Percentiles rank a stretch among this genome's conserved stretches.
These are phyloP conservation scores for Hirundo rustica DNA, from an alignment of 2,797 vertebrate species.

Conservation along the genomic window DNA sequence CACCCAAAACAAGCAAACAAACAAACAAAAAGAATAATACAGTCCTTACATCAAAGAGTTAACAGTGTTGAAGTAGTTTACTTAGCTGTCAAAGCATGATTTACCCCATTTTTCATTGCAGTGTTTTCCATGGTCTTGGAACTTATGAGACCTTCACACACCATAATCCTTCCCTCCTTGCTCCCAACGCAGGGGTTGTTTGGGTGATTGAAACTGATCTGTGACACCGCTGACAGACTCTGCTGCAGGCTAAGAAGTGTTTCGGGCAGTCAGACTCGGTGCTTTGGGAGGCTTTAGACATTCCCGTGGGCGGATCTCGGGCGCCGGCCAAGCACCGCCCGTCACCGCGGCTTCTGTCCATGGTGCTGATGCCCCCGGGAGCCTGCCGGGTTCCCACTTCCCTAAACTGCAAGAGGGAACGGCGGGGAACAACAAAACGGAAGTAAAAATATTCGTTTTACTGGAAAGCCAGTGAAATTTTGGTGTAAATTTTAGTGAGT, in stretches of 20 bases:
- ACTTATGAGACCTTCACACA: fast-evolving
- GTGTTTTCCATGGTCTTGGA: not conserved
- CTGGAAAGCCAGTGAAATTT: not conserved
- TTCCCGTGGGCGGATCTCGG: fast-evolving
- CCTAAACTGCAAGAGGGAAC: fast-evolving
- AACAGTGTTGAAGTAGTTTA: not conserved
- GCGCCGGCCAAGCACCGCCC: fast-evolving
- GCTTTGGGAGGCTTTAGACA: fast-evolving
- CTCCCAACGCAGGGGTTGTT: not conserved
- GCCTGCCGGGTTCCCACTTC: fast-evolving
- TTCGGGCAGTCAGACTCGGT: too few relatives aligned
- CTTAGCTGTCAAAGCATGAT: not conserved
- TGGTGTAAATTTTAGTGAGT: not conserved
- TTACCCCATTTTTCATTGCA: not conserved
- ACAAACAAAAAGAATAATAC: not conserved
- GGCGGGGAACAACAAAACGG: not conserved
- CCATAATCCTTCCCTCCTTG: not conserved
- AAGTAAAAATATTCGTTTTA: not conserved
- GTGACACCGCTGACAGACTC: not conserved
- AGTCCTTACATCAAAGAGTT: not conserved
- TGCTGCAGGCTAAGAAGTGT: not conserved
- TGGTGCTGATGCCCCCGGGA: constrained; percentile 1
- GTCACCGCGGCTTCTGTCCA: not conserved
- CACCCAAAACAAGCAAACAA: not conserved
- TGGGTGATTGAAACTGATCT: not conserved